phyloP scores from a whole-genome alignment of 2,113 vertebrate genomes.

The Hippopotamus amphibius region DNA sequence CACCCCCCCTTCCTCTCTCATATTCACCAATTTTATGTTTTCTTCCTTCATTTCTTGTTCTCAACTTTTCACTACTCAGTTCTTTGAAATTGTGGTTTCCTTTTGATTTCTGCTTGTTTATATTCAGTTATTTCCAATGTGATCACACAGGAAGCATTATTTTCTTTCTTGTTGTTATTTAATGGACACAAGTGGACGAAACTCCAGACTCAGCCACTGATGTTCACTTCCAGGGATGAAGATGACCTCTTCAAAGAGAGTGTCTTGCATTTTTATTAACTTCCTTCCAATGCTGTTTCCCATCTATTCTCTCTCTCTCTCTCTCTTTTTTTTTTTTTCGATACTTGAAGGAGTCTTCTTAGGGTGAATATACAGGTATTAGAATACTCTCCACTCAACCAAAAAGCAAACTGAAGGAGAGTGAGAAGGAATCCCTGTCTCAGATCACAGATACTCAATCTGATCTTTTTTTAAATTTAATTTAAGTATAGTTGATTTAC shows the following conservation, averaged over 20 bases:
- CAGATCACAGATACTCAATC: not conserved
- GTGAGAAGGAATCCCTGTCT: not conserved
- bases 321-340: not conserved
- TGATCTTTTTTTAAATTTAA: too few relatives aligned
- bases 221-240: not conserved
- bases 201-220: not conserved
- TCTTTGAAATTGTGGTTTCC: slow-evolving; percentile 10
- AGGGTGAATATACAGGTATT: not conserved
- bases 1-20: rapidly evolving
- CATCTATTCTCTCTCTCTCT: not conserved
- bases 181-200: not conserved
- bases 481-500: too few relatives aligned
- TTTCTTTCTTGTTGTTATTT: not conserved
- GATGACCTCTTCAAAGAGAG: not conserved
- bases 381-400: not conserved
- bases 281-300: not conserved
- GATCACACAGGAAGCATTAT: not conserved
- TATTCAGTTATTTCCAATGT: not conserved
- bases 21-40: not conserved
- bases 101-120: not conserved
- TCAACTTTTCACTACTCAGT: not conserved
- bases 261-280: not conserved
- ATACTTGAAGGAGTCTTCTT: not conserved
- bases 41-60: not conserved
- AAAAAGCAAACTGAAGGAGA: not conserved